Percentiles rank a stretch among this genome's conserved stretches.
These are phyloP conservation scores for Rhagophthalmus giganteus DNA, from an alignment of 2,888 invertebrate species.

Conservation along the genomic window DNA sequence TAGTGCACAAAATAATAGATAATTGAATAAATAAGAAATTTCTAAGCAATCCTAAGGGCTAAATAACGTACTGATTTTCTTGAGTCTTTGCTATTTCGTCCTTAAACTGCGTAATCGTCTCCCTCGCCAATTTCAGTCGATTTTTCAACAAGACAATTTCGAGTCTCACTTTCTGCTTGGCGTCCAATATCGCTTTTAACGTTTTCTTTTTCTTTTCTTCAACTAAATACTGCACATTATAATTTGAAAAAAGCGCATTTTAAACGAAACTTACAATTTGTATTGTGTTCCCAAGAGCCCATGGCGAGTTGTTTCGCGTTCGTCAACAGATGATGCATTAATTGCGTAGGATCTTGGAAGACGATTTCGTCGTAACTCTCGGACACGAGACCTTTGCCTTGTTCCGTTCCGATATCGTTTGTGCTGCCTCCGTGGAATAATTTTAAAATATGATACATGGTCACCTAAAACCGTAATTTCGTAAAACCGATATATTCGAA, in stretches of 20 bases:
- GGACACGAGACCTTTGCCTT: slow-evolving; percentile 77
- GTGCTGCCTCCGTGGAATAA: slow-evolving; percentile 80
- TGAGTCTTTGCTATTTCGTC: slow-evolving; percentile 67
- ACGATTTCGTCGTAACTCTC: slow-evolving; percentile 97
- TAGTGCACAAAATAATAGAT: too few relatives aligned
- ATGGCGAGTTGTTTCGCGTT: slow-evolving; percentile 74
- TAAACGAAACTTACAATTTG: slow-evolving; percentile 71
- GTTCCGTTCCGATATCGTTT: slow-evolving; percentile 64
- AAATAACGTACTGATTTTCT: slow-evolving; percentile 44
- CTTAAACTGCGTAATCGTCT: slow-evolving; percentile 82
- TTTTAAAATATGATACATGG: slow-evolving; percentile 92
- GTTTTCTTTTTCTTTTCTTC: slow-evolving; percentile 86
- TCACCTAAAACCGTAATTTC: slow-evolving; percentile 68
- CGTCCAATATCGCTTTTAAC: slow-evolving; percentile 72
- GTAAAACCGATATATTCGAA: slow-evolving; percentile 1
- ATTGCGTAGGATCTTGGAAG: slow-evolving; percentile 85
- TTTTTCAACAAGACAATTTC: slow-evolving; percentile 87
- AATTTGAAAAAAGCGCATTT: not conserved
- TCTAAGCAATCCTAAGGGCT: too few relatives aligned
- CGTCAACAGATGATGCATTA: slow-evolving; percentile 87
- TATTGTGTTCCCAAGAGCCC: slow-evolving; percentile 80
- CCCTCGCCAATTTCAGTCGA: slow-evolving; percentile 79
- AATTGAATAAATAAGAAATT: not conserved
- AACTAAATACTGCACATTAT: slow-evolving; percentile 64
- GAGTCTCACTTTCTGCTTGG: slow-evolving; percentile 77